Base-by-base conservation (phyloP, 2,797 vertebrate species). In the Acanthurus leucopareius region DNA sequence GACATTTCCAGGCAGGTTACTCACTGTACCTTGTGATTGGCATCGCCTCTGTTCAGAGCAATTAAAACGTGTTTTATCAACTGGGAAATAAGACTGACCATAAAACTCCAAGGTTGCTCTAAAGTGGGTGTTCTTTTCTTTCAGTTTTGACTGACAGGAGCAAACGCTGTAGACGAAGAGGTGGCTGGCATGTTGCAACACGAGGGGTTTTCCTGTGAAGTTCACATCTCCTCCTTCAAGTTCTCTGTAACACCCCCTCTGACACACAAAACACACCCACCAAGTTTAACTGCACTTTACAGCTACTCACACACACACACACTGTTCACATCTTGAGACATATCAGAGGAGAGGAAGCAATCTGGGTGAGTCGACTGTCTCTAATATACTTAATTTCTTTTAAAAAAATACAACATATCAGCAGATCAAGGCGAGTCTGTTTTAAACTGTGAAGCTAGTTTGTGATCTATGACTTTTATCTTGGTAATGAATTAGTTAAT, bases 311-410 rank as follows among this genome's bases (percentile, higher is more conserved):
- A 1, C 20, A 14, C 10, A 1, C 20, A 14, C 5, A 35, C 0
- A 49, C 35, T 14, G 19, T 16, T 54, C 22, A 54, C 19, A 67
- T 22, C 19, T 1, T 52, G 6, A 66, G 15, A 51, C 8, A 38
- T 5, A 17, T 38, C 7, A 7, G 14, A 79, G 17, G 7, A 64
- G 45, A 76, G 48, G 52, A 73, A 58, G 16, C 25, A 14, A 6
- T 5, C 17, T 22, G 28, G 83, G 85, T 88, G 51, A 80, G 83
- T 73, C 0, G 0, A 60, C 8, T 13, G 3, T 15, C 5, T 20
- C 6, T 58, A 14, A 63, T 75, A 67, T 44, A 5, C 2, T 54
- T 17, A 28, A 62, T 49, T 45, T 9, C 19, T 53, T 53, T 42
- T 42, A 8, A 42, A 42, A 42, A 42, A 11, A 42, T 40, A 32